A percentile compares a stretch with the other conserved stretches of the same genome.
Evolutionary conservation across 2,888 invertebrate species (phyloP).

Genomic region (Tachystola acroxantha): DNA sequence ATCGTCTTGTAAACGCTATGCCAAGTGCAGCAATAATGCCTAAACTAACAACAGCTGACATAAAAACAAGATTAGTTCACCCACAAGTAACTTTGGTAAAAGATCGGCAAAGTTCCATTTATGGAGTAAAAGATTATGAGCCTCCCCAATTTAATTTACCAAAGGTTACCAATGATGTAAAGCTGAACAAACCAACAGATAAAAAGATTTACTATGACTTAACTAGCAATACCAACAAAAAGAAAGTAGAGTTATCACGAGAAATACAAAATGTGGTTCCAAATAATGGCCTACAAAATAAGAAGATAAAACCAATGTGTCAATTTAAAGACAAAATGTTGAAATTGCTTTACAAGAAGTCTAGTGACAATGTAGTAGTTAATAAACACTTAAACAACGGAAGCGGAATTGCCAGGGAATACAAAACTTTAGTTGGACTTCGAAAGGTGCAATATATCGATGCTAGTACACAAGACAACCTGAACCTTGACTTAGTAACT

Average conservation of each 20-base stretch:
- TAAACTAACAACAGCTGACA: conserved; percentile 45
- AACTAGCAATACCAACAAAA: conserved; percentile 9
- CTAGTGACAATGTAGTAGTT: conserved; percentile 6
- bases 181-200: conserved; percentile 7
- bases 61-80: conserved; percentile 40
- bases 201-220: conserved; percentile 5
- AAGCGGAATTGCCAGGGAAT: conserved; percentile 1
- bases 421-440: not conserved
- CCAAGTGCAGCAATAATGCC: conserved; percentile 23
- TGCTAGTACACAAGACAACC: conserved; percentile 15
- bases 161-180: conserved; percentile 6
- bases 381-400: conserved; percentile 3
- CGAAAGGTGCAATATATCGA: conserved; percentile 14
- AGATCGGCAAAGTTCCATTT: conserved; percentile 44
- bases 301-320: conserved; percentile 31
- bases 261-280: conserved; percentile 12
- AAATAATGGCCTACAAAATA: conserved; percentile 12
- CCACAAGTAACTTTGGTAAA: conserved; percentile 52
- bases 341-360: conserved; percentile 44
- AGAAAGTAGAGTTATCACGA: conserved; percentile 13
- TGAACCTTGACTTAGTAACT: not conserved
- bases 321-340: conserved; percentile 51
- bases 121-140: conserved; percentile 32
- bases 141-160: conserved; percentile 37
- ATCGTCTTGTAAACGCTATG: conserved; percentile 29